Evolutionary conservation across 30 jellyfish, hydroid and myxozoan species (phyloP).

Genomic region (Nemopilema nomurai): DNA sequence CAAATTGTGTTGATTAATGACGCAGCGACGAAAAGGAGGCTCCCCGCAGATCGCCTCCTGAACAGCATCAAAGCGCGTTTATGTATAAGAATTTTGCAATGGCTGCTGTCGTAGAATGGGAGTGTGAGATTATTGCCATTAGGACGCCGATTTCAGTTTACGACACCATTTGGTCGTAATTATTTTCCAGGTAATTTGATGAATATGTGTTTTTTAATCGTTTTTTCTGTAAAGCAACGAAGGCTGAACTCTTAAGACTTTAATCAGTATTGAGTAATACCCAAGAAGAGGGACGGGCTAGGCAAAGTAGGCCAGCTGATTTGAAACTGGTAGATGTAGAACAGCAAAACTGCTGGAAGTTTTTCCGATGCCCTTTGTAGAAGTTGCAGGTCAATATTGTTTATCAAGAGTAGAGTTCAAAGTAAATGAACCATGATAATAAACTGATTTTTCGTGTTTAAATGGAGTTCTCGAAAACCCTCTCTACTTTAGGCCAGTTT

Average conservation of each 20-base stretch:
- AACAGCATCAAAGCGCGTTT: neutral
- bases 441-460: no score
- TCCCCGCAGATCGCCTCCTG: neutral
- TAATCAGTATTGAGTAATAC: no score
- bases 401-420: no score
- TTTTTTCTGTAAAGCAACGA: neutral
- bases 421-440: no score
- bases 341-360: no score
- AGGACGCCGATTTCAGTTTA: neutral
- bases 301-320: neutral
- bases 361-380: no score
- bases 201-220: neutral
- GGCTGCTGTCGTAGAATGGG: neutral
- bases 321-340: neutral
- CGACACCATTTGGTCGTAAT: neutral
- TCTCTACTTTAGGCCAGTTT: no score
- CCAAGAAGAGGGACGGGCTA: neutral
- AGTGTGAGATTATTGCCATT: neutral
- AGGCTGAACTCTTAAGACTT: neutral
- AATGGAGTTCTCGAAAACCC: no score
- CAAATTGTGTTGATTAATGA: no score
- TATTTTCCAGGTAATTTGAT: neutral
- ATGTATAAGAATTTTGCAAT: constrained; percentile 9
- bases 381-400: no score
- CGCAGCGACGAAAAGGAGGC: neutral